These are phyloP conservation scores for Eptesicus fuscus DNA, from an alignment of 2,113 vertebrate genomes.

Conservation along the genomic window DNA sequence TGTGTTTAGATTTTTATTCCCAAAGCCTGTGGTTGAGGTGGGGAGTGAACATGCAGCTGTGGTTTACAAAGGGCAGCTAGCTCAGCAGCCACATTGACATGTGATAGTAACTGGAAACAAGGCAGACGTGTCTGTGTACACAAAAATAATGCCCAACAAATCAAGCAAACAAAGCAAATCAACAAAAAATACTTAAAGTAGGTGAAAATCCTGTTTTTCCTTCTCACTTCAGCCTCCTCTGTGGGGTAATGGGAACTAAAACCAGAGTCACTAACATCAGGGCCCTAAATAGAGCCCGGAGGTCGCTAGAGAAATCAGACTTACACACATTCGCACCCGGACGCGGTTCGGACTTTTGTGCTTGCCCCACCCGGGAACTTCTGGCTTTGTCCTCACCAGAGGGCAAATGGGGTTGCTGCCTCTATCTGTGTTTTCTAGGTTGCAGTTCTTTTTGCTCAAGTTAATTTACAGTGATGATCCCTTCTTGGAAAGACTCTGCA, in stretches of 20 bases:
- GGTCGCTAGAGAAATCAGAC: not conserved
- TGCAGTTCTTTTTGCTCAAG: not conserved
- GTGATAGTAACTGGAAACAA: not conserved
- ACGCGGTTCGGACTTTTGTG: not conserved
- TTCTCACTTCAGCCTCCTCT: not conserved
- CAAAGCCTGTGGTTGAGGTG: not conserved
- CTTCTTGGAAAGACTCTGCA: not conserved
- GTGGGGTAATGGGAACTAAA: not conserved
- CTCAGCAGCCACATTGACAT: not conserved
- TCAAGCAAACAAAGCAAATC: not conserved
- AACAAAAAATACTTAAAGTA: not conserved
- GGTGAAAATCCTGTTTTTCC: not conserved
- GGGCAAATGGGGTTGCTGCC: not conserved
- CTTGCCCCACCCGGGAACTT: not conserved
- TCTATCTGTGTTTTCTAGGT: not conserved
- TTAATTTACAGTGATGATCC: not conserved
- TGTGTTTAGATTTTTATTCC: not conserved
- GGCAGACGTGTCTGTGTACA: not conserved
- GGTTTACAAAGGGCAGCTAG: not conserved
- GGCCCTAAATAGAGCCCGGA: not conserved
- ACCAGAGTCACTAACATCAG: not conserved
- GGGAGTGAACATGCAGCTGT: not conserved
- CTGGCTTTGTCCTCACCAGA: too few species aligned
- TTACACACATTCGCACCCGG: not conserved
- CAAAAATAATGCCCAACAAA: not conserved